A percentile compares a stretch with the other conserved stretches of the same genome.
Evolutionary conservation across 2,113 vertebrate genomes (phyloP).

Genomic region (Cepphus grylle): DNA sequence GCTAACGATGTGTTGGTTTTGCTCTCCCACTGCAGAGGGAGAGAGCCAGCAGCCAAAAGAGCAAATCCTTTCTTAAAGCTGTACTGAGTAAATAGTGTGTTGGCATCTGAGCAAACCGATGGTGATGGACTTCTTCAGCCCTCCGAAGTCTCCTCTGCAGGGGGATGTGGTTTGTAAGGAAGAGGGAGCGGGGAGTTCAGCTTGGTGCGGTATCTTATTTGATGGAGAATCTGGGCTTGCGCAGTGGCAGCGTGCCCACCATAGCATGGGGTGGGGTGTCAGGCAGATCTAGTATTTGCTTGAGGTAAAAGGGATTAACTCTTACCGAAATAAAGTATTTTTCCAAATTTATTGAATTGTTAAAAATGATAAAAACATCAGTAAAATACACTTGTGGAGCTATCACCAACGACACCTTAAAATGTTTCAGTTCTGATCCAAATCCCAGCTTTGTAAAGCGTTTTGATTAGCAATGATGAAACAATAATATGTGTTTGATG

Average conservation of each 20-base stretch:
- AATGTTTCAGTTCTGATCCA: not conserved
- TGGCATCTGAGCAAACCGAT: not conserved
- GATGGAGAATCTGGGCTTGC: not conserved
- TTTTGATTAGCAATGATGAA: not conserved
- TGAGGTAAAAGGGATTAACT: not conserved
- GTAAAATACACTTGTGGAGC: not conserved
- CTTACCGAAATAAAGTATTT: not conserved
- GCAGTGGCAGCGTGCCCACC: not conserved
- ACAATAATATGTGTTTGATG: constrained; percentile 13
- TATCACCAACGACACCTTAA: not conserved
- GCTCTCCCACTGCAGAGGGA: not conserved
- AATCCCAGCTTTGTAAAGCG: not conserved
- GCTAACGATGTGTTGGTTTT: not conserved
- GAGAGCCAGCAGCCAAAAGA: constrained; percentile 24
- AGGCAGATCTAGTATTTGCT: not conserved
- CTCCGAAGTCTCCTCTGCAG: not conserved
- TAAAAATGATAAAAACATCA: not conserved
- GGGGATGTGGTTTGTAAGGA: not conserved
- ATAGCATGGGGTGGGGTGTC: not conserved
- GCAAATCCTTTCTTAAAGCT: constrained; percentile 4
- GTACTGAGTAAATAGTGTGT: not conserved
- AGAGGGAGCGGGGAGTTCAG: not conserved
- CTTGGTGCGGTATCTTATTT: not conserved
- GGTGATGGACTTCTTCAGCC: not conserved
- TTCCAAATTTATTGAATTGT: not conserved